These are phyloP conservation scores for Pristionchus entomophagus DNA, from an alignment of 2,888 invertebrate species.

Conservation along the genomic window DNA sequence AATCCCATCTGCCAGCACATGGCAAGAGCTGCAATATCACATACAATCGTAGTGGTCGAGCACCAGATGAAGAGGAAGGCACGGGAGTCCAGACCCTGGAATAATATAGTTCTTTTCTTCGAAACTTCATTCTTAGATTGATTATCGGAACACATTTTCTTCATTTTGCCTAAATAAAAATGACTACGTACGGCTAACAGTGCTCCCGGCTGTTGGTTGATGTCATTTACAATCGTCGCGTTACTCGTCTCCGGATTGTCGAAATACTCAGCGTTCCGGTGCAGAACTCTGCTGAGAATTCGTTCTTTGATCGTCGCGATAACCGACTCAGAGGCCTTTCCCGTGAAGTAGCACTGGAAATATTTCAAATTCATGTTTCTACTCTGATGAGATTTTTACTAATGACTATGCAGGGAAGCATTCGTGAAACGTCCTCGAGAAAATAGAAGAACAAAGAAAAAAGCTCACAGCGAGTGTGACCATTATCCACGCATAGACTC, in stretches of 20 bases:
- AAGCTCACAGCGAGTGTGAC: background rate
- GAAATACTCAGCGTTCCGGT: background rate
- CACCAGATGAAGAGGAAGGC: conserved; percentile 56
- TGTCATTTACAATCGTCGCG: background rate
- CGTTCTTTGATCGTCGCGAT: background rate
- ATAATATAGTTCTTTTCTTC: no score
- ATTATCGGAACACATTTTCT: no score
- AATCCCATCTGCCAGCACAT: background rate
- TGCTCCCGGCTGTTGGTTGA: background rate
- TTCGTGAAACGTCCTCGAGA: no score
- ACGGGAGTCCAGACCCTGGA: conserved; percentile 60
- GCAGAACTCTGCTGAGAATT: background rate
- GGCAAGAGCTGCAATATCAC: background rate
- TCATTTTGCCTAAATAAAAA: no score
- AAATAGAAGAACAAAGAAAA: background rate
- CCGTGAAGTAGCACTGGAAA: background rate
- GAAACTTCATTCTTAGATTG: no score
- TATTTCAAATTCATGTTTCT: background rate
- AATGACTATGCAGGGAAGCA: no score
- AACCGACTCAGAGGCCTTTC: background rate
- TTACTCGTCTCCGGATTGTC: conserved; percentile 1
- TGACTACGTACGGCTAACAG: background rate
- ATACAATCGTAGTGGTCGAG: background rate
- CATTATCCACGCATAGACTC: background rate
- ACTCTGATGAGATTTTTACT: no score